These are phyloP conservation scores for Cygnus atratus DNA, from an alignment of 2,113 vertebrate species.

Conservation along the genomic window DNA sequence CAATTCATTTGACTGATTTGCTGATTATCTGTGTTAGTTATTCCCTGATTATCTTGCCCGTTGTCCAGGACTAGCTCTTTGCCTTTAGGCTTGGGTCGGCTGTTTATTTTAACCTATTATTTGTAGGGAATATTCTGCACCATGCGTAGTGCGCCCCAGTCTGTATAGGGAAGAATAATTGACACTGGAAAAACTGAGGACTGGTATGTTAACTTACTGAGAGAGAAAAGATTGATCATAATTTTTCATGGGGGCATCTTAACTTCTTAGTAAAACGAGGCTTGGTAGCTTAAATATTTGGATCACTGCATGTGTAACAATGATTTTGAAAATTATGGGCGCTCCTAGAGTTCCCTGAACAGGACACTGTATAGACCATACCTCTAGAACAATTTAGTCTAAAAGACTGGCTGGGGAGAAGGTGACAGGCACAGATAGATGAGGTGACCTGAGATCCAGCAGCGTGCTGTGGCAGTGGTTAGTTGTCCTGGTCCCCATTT, in stretches of 20 bases:
- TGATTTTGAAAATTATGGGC: background rate
- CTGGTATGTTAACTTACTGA: background rate
- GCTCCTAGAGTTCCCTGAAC: background rate
- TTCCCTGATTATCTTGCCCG: constrained; percentile 62
- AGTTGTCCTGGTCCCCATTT: background rate
- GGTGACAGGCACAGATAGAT: background rate
- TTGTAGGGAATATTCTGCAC: background rate
- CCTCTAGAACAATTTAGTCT: background rate
- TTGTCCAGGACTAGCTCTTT: constrained; percentile 11
- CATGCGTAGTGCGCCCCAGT: background rate
- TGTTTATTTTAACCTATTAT: constrained; percentile 20
- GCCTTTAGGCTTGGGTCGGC: background rate
- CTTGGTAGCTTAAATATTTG: background rate
- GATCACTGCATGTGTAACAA: background rate
- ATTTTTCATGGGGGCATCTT: background rate
- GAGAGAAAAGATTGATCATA: background rate
- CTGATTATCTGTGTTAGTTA: constrained; percentile 79
- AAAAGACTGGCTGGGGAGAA: background rate
- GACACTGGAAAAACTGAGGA: background rate
- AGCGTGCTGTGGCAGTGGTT: background rate
- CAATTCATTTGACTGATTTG: constrained; percentile 82
- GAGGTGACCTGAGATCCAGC: background rate
- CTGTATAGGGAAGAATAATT: background rate
- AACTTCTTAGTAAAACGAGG: background rate
- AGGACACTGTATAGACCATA: background rate